Conservation (phyloP, 2,113 vertebrate genomes). For the Calypte anna region DNA sequence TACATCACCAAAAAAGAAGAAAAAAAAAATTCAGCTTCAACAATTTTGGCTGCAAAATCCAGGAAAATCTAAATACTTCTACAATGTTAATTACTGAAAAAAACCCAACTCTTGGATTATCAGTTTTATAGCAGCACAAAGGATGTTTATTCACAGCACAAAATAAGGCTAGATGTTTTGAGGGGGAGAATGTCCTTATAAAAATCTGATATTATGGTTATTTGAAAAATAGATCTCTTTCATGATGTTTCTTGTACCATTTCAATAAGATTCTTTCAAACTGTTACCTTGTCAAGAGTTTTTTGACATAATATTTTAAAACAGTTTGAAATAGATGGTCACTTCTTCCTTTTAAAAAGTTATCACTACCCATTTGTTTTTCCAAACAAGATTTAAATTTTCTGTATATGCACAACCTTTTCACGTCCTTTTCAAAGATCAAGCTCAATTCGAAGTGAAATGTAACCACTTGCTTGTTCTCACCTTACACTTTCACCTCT, state of each 20-base stretch:
- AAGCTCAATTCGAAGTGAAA: constrained; percentile 28
- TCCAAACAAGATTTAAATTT: neutral
- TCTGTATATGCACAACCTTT: neutral
- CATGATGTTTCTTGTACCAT: neutral
- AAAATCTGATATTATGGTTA: neutral
- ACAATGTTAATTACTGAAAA: neutral
- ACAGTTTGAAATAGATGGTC: neutral
- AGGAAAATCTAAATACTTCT: constrained; percentile 5
- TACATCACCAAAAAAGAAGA: neutral
- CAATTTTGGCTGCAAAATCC: neutral
- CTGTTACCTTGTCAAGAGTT: neutral
- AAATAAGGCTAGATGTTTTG: neutral
- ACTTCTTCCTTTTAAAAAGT: neutral
- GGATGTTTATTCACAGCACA: neutral
- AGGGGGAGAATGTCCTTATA: neutral
- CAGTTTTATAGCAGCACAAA: neutral
- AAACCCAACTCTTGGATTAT: neutral
- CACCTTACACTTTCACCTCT: neutral
- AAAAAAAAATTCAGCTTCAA: neutral
- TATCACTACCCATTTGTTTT: neutral
- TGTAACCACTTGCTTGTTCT: neutral
- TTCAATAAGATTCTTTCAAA: constrained; percentile 4
- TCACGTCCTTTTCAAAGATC: neutral
- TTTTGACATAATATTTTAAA: neutral
- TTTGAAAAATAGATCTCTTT: constrained; percentile 5